Evolutionary conservation across 2,888 invertebrate genomes (phyloP), one percentile per base, ranked within the genome.

Genomic region (Sarcophaga rosellei): DNA sequence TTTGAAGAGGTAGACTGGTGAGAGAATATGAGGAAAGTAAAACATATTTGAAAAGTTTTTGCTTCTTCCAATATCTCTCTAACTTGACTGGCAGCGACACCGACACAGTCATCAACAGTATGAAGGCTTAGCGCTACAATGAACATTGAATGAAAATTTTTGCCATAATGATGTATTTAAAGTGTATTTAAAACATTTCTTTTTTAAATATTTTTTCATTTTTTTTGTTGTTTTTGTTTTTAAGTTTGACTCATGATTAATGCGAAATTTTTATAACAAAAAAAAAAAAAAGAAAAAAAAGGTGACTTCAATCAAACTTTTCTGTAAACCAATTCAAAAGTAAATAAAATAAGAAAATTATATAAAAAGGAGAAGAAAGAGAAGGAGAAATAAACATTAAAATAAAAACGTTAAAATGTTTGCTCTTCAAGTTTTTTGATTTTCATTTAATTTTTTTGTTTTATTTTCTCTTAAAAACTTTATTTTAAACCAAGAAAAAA

Each of bases 131-230:
- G 3, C 12, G 15, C 47, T 47, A 15, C 11, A 47, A 12, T 15
- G 12, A 53, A 53, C 53, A 5, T 53, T 53, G 17, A 53, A 53
- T 53, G 17, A 53, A 53, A 1, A 4, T 65, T 21, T 74, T 76
- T 77, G 61, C 77, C 76, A 74, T 84, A 81, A 84, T 81, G 86
- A 86, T 78, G 81, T 81, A 77, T 82, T 86, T 76, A 74, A 83
- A 68, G 68, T 80, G 35, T 80, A 83, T 86, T 83, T 68, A 82
- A 79, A 73, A 61, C 17, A 62, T 53, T 61, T 72, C 72, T 65
- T 15, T 25, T 21, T 69, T 35, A 6, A 15, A 17, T 65, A 23
- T 65, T 25, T 23, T 23, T 15, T 68, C 1, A 21, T 12, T 23
- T 4, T 74, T 1, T 21, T 47, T 4, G 15, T 63, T 72, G 62